Percentiles rank a stretch among this genome's conserved stretches.
Conservation (phyloP, 2,113 vertebrate species). For the Pollimyrus isidori region DNA sequence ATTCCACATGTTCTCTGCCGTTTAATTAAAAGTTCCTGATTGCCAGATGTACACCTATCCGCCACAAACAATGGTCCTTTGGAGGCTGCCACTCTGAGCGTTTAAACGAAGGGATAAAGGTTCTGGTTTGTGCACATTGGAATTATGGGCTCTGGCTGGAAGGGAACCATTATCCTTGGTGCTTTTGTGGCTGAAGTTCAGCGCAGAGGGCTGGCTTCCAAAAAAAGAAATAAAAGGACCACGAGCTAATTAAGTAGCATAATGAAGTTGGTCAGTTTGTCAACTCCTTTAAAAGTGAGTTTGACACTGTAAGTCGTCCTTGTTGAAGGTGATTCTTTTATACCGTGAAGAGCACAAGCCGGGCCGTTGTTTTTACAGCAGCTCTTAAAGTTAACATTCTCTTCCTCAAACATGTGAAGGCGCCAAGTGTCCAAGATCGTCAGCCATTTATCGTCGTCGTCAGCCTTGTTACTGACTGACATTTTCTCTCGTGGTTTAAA, state of each 20-base stretch:
- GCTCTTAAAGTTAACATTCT: neutral
- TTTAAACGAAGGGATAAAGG: conserved; percentile 20
- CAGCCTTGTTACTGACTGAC: neutral
- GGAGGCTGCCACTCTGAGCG: conserved; percentile 14
- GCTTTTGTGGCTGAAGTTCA: neutral
- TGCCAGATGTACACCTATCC: conserved; percentile 45
- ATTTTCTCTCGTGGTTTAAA: neutral
- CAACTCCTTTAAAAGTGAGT: neutral
- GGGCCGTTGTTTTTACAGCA: neutral
- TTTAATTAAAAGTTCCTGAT: conserved; percentile 67
- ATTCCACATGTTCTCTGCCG: conserved; percentile 58
- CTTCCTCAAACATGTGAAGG: neutral
- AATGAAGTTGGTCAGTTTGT: neutral
- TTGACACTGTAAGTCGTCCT: neutral
- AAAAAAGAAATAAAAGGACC: neutral
- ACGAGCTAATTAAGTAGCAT: neutral
- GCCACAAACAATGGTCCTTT: conserved; percentile 17
- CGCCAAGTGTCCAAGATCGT: neutral
- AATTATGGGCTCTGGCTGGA: conserved; percentile 5
- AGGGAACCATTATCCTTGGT: neutral
- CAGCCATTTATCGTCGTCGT: neutral
- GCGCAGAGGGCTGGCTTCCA: neutral
- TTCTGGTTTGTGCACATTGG: conserved; percentile 21
- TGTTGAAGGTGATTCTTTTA: neutral
- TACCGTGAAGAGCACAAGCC: neutral